These are phyloP conservation scores for Oscheius sp. DNA, from an alignment of 2,888 invertebrate species.

Conservation along the genomic window DNA sequence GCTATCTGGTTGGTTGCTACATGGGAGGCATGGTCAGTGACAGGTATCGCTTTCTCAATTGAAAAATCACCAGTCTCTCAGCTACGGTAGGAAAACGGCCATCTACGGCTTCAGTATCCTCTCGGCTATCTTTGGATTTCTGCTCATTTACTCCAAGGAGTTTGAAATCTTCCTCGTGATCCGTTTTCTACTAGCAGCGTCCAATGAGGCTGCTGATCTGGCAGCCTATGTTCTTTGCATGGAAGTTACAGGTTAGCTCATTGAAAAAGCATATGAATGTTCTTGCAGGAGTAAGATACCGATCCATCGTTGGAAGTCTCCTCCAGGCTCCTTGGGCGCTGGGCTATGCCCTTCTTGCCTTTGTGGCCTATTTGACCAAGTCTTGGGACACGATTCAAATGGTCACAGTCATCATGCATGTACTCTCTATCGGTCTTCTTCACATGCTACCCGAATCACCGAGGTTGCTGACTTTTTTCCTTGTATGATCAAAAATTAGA, in stretches of 20 bases:
- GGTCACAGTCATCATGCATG: slow-evolving; percentile 25
- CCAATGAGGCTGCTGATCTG: slow-evolving; percentile 73
- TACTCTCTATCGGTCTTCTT: slow-evolving; percentile 24
- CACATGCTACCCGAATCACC: slow-evolving; percentile 29
- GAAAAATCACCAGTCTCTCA: slow-evolving; percentile 29
- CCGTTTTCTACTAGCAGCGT: slow-evolving; percentile 69
- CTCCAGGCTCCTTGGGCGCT: slow-evolving; percentile 73
- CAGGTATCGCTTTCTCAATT: slow-evolving; percentile 40
- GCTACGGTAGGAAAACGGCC: slow-evolving; percentile 72
- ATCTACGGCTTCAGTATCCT: slow-evolving; percentile 66
- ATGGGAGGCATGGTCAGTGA: slow-evolving; percentile 70
- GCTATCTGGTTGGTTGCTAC: slow-evolving; percentile 71
- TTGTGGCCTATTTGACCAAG: slow-evolving; percentile 70
- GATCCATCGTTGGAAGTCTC: slow-evolving; percentile 72
- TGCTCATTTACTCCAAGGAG: slow-evolving; percentile 64
- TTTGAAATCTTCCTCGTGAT: slow-evolving; percentile 70
- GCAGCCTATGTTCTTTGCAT: slow-evolving; percentile 74
- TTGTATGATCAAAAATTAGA: not conserved
- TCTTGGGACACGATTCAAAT: slow-evolving; percentile 70
- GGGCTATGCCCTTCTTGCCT: slow-evolving; percentile 72
- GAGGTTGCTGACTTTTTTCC: not conserved
- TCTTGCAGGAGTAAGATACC: slow-evolving; percentile 67
- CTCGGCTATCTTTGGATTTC: slow-evolving; percentile 69
- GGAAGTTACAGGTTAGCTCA: slow-evolving; percentile 69
- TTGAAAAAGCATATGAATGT: not conserved